Evolutionary conservation across 1,140 invertebrate genomes (phyloP).

Genomic region (Diuraphis noxia): DNA sequence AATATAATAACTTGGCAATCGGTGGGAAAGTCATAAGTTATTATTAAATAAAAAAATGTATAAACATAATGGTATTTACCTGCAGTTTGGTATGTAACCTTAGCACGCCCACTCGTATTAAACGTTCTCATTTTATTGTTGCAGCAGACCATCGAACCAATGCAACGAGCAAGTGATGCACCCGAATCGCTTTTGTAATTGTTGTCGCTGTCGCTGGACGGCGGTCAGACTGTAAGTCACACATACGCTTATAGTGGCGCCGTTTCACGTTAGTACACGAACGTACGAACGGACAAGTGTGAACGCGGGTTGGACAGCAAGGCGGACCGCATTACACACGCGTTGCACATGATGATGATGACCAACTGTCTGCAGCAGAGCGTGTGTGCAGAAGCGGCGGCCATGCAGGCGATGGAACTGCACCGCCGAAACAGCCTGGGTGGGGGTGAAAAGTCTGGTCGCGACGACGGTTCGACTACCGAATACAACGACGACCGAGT

Average conservation of each 20-base stretch:
- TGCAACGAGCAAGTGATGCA: not conserved
- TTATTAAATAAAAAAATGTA: not conserved
- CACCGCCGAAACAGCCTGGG: not conserved
- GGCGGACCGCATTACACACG: not conserved
- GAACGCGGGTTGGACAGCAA: not conserved
- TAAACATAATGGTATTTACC: too few relatives aligned
- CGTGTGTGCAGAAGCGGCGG: not conserved
- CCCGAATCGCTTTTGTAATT: not conserved
- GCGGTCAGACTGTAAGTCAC: not conserved
- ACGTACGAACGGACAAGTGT: not conserved
- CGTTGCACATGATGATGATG: not conserved
- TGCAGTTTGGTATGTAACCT: too few relatives aligned
- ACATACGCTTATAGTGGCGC: not conserved
- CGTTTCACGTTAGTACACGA: not conserved
- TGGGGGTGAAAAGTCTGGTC: not conserved
- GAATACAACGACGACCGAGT: slow-evolving; percentile 13
- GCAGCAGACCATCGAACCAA: not conserved
- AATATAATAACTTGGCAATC: not conserved
- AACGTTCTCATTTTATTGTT: not conserved
- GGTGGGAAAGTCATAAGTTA: not conserved
- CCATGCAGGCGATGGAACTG: not conserved
- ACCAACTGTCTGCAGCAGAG: not conserved
- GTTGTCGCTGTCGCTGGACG: not conserved
- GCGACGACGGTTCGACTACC: not conserved
- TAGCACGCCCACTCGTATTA: not conserved